These are phyloP conservation scores for Candidula unifasciata DNA, from an alignment of 2,888 invertebrate genomes.

Conservation along the genomic window DNA sequence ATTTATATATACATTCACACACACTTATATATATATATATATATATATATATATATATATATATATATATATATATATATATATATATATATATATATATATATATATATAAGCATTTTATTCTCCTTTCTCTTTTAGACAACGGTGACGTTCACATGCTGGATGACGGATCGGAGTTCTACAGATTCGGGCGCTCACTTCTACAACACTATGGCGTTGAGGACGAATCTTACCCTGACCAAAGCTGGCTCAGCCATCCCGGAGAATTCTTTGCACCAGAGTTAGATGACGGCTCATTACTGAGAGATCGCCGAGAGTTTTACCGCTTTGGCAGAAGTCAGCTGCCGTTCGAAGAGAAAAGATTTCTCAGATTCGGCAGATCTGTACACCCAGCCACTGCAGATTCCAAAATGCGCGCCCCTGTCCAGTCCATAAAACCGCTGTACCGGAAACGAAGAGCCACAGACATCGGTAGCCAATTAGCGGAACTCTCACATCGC, in stretches of 20 bases:
- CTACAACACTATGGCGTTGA: not conserved
- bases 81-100: too few relatives aligned
- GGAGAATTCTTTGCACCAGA: not conserved
- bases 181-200: slow-evolving; percentile 58
- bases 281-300: slow-evolving; percentile 62
- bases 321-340: slow-evolving; percentile 61
- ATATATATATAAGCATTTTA: too few relatives aligned
- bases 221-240: not conserved
- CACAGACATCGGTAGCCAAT: slow-evolving; percentile 27
- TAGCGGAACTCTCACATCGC: slow-evolving; percentile 40
- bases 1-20: too few relatives aligned
- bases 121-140: not conserved
- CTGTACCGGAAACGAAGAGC: slow-evolving; percentile 35
- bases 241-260: not conserved
- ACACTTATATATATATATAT: too few relatives aligned
- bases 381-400: slow-evolving; percentile 55
- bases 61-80: too few relatives aligned
- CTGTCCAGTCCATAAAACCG: slow-evolving; percentile 26
- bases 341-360: slow-evolving; percentile 60
- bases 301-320: slow-evolving; percentile 57
- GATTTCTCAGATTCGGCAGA: slow-evolving; percentile 70
- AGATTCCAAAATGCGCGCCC: slow-evolving; percentile 57
- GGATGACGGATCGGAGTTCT: slow-evolving; percentile 57
- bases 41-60: too few relatives aligned
- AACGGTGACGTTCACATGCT: not conserved